These are phyloP conservation scores for Phocoena phocoena DNA, from an alignment of 2,113 vertebrate species.

Conservation along the genomic window DNA sequence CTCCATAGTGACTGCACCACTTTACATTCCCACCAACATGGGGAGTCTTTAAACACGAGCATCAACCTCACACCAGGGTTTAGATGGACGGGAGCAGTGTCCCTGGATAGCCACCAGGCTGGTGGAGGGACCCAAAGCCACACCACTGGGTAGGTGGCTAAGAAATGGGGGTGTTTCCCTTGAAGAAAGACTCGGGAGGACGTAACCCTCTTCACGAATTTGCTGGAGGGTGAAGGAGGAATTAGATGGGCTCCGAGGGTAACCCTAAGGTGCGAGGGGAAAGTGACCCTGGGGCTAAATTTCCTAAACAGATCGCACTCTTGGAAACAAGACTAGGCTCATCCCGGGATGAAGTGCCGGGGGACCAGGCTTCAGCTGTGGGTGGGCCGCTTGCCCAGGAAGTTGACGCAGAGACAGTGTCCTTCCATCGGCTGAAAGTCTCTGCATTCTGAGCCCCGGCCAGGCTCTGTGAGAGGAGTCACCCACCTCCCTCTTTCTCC, in stretches of 20 bases:
- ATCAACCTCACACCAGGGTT: not conserved
- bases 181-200: not conserved
- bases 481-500: not conserved
- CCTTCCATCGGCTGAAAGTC: not conserved
- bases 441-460: not conserved
- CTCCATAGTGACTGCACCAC: too few species aligned
- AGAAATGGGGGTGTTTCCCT: not conserved
- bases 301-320: not conserved
- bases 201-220: not conserved
- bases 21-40: too few species aligned
- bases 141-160: not conserved
- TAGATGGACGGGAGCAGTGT: not conserved
- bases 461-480: not conserved
- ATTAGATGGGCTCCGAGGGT: not conserved
- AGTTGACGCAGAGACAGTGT: not conserved
- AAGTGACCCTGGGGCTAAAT: not conserved
- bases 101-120: too few species aligned
- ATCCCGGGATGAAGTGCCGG: fast-evolving
- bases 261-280: not conserved
- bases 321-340: not conserved
- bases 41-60: too few species aligned
- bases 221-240: not conserved
- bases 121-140: not conserved
- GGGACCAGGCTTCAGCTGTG: not conserved
- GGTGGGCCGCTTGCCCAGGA: fast-evolving